Evolutionary conservation across 2,113 vertebrate species (phyloP).

Genomic region (Oplegnathus fasciatus): DNA sequence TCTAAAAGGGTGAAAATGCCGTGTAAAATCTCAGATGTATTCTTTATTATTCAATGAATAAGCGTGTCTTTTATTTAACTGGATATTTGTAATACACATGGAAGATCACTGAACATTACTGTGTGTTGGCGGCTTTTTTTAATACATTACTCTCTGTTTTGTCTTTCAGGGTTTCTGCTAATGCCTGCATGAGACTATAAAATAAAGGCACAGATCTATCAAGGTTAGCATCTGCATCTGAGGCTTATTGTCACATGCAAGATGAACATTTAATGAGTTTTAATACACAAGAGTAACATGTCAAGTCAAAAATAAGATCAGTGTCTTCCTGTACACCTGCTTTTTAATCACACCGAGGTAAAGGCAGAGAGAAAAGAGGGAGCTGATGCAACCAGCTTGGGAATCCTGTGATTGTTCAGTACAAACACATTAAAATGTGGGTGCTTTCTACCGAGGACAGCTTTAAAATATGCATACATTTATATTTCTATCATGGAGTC

Average conservation of each 20-base stretch:
- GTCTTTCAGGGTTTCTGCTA: not conserved
- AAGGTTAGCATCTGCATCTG: slow-evolving; percentile 21
- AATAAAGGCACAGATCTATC: not conserved
- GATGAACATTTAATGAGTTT: slow-evolving; percentile 42
- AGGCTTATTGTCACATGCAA: not conserved
- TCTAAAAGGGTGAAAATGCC: not conserved
- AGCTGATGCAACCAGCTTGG: slow-evolving; percentile 19
- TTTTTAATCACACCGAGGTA: slow-evolving; percentile 20
- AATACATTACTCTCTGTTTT: not conserved
- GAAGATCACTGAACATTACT: not conserved
- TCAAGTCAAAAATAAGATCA: slow-evolving; percentile 28
- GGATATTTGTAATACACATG: not conserved
- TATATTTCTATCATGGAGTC: slow-evolving; percentile 61
- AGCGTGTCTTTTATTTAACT: not conserved
- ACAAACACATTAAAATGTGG: slow-evolving; percentile 27
- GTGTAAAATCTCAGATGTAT: not conserved
- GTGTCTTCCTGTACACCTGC: slow-evolving; percentile 26
- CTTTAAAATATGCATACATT: slow-evolving; percentile 51
- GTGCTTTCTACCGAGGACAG: not conserved
- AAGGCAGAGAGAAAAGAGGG: not conserved
- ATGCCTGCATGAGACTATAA: not conserved
- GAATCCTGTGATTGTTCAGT: slow-evolving; percentile 28
- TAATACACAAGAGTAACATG: not conserved
- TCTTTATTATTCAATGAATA: not conserved
- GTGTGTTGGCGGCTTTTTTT: not conserved